Evolutionary conservation across 2,113 vertebrate genomes (phyloP).

Genomic region (Vireo altiloquus): DNA sequence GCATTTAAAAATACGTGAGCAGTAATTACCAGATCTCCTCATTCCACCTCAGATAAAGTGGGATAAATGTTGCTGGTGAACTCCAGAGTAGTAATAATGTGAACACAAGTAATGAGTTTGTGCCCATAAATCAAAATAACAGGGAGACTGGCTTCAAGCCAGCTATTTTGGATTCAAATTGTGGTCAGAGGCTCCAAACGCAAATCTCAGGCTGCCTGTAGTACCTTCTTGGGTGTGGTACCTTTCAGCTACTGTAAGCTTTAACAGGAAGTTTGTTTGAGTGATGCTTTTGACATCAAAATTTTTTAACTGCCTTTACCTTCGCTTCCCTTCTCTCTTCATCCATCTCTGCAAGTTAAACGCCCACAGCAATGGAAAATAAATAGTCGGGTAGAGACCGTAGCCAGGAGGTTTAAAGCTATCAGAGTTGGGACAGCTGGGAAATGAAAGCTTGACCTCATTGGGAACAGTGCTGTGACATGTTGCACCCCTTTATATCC

Average conservation of each 20-base stretch:
- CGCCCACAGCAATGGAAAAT: slow-evolving; percentile 13
- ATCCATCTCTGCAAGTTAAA: slow-evolving; percentile 26
- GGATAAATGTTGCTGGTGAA: neutral
- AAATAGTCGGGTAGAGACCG: neutral
- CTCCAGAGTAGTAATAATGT: neutral
- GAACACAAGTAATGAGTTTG: neutral
- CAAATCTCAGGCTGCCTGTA: neutral
- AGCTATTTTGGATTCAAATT: neutral
- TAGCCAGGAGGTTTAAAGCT: slow-evolving; percentile 11
- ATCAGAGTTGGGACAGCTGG: slow-evolving; percentile 27
- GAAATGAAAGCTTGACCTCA: slow-evolving; percentile 15
- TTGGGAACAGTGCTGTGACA: slow-evolving; percentile 10
- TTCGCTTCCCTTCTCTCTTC: neutral
- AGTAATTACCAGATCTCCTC: neutral
- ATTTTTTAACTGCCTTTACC: neutral
- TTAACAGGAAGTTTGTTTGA: neutral
- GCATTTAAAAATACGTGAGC: neutral
- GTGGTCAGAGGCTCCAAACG: neutral
- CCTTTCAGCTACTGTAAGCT: neutral
- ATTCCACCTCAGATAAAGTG: neutral
- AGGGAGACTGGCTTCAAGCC: neutral
- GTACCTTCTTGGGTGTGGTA: neutral
- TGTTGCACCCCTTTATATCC: slow-evolving; percentile 28
- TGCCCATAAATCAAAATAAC: slow-evolving; percentile 3
- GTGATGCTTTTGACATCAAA: neutral